phyloP scores from a whole-genome alignment of 2,888 invertebrate species.

The Napeogenes sylphis region DNA sequence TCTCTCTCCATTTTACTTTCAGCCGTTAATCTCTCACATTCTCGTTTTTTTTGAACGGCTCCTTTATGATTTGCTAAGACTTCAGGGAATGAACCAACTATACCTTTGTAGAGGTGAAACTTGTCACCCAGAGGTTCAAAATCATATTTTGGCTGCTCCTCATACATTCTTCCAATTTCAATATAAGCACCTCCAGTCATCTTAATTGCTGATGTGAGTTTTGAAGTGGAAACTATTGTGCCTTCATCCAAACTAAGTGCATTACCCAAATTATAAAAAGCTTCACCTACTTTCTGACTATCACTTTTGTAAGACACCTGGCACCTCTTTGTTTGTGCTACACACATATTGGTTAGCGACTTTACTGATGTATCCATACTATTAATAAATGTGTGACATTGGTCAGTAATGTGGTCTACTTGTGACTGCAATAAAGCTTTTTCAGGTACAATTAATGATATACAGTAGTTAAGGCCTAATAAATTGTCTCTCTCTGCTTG shows the following conservation, averaged over 20 bases:
- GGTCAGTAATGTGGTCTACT: conserved; percentile 90
- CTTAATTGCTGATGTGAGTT: conserved; percentile 88
- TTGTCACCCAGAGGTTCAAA: conserved; percentile 95
- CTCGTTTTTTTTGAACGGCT: conserved; percentile 91
- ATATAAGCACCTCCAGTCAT: conserved; percentile 93
- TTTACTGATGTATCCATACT: conserved; percentile 93
- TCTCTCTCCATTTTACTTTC: conserved; percentile 91
- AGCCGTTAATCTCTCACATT: conserved; percentile 87
- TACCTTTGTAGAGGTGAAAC: conserved; percentile 95
- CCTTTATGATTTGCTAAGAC: conserved; percentile 92
- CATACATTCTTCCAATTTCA: conserved; percentile 91
- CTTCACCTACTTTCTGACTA: conserved; percentile 92
- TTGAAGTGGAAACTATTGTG: conserved; percentile 79
- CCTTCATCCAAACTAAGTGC: conserved; percentile 89
- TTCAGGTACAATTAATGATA: conserved; percentile 91
- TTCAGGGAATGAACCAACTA: conserved; percentile 93
- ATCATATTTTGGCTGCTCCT: conserved; percentile 92
- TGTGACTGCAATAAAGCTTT: conserved; percentile 84
- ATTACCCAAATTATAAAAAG: conserved; percentile 89
- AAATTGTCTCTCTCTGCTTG: conserved; percentile 96
- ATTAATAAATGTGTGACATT: conserved; percentile 88
- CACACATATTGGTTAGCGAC: conserved; percentile 86
- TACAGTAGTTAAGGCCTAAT: conserved; percentile 93
- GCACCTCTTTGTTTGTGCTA: conserved; percentile 92
- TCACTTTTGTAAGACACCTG: conserved; percentile 92